Percentiles rank a stretch among this genome's conserved stretches.
Evolutionary conservation across 2,113 vertebrate species (phyloP).

Genomic region (Heliornis fulica): DNA sequence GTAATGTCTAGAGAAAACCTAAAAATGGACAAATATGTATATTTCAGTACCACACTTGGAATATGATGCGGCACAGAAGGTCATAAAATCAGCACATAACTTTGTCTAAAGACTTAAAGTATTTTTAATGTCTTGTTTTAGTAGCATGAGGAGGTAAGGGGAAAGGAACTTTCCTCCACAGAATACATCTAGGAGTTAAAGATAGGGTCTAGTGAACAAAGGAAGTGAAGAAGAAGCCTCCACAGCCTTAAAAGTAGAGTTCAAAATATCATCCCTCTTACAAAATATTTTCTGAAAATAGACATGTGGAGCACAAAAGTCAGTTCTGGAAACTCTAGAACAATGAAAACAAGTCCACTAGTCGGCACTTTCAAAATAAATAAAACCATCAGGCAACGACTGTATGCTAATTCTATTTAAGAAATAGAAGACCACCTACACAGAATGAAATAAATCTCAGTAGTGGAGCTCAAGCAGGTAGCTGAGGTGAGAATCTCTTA

Average conservation of each 20-base stretch:
- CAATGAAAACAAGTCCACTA: conserved; percentile 56
- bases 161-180: not conserved
- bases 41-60: not conserved
- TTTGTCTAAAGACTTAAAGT: not conserved
- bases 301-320: conserved; percentile 25
- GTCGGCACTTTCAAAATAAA: conserved; percentile 52
- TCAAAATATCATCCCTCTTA: conserved; percentile 48
- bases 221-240: conserved; percentile 33
- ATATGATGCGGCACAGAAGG: not conserved
- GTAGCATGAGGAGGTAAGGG: not conserved
- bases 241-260: conserved; percentile 31
- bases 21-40: not conserved
- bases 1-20: not conserved
- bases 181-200: conserved; percentile 47
- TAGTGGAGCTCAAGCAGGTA: conserved; percentile 1
- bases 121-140: not conserved
- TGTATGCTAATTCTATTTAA: conserved; percentile 58
- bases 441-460: conserved; percentile 34
- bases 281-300: conserved; percentile 60
- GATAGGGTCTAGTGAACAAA: conserved; percentile 33
- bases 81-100: not conserved
- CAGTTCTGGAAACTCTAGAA: conserved; percentile 44
- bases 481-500: not conserved
- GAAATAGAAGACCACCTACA: conserved; percentile 26
- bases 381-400: conserved; percentile 57